Evolutionary conservation across 2,113 vertebrate species (phyloP), one percentile per base, ranked within the genome.

Genomic region (Corvus moneduloides): DNA sequence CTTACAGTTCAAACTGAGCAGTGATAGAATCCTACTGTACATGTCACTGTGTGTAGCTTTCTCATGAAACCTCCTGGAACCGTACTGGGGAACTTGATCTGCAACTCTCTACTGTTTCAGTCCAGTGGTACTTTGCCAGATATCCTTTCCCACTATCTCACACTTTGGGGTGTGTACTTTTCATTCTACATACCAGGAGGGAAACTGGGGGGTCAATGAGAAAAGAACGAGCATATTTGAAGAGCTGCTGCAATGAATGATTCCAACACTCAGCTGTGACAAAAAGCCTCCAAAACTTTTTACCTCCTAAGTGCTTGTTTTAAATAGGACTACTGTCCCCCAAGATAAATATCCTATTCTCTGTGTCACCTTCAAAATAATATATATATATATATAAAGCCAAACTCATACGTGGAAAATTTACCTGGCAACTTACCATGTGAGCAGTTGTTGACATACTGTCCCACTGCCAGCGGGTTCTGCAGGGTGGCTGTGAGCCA

Each of bases 401-500:
- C 35, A 78, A 76, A 85, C 10, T 37, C 9, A 43, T 19, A 23
- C 23, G 22, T 44, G 7, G 17, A 66, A 81, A 78, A 62, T 66
- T 28, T 46, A 64, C 37, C 10, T 41, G 41, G 11, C 41, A 73
- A 94, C 98, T 84, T 97, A 98, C 98, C 98, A 49, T 98, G 98
- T n/a, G 99, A 99, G 95, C 99, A 99, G 94, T 99, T 99, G 98
- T 99, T 99, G 61, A 99, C 98, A 22, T 99, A 99, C 75, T 99
- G 99, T 61, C 99, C 99, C 63, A 99, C 94, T 2, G 99, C 98
- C 68, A 99, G 97, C 23, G 99, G 99, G 93, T 99, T 99, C 28
- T 92, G 94, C 5, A 94, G 97, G 62, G 81, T 93, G 58, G 96
- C 82, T 7, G 98, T 99, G 66, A 99, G 97, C 99, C 99, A 99